phyloP scores from a whole-genome alignment of 2,888 invertebrate genomes.

The Mamestra brassicae region DNA sequence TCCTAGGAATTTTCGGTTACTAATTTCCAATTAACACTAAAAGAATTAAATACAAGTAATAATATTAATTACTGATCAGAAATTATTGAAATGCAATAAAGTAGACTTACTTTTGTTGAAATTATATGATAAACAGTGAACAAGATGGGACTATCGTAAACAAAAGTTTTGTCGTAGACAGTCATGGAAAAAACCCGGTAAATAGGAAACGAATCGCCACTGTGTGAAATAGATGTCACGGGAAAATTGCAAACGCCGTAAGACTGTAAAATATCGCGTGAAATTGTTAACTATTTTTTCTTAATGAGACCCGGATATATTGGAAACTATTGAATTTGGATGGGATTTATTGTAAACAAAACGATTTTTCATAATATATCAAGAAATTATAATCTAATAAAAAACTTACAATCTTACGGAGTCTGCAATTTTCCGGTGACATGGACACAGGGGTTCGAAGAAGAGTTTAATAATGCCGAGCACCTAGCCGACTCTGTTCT shows the following conservation, averaged over 20 bases:
- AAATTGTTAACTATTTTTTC: no score
- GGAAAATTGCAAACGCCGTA: no score
- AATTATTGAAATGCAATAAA: slow-evolving; percentile 10
- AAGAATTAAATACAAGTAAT: not conserved
- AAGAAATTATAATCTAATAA: no score
- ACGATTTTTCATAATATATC: no score
- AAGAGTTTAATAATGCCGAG: slow-evolving; percentile 11
- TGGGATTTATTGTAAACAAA: no score
- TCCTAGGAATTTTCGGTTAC: not conserved
- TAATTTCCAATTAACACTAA: slow-evolving; percentile 10
- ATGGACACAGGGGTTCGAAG: slow-evolving; percentile 22
- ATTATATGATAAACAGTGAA: slow-evolving; percentile 8
- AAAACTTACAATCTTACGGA: no score
- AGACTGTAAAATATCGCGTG: no score
- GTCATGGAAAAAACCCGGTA: slow-evolving; percentile 9
- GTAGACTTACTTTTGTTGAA: slow-evolving; percentile 8
- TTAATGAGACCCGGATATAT: no score
- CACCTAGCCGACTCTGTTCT: not conserved
- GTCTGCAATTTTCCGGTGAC: no score
- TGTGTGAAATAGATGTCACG: slow-evolving; percentile 35
- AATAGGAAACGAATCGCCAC: slow-evolving; percentile 3
- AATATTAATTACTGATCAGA: not conserved
- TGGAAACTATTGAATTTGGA: no score
- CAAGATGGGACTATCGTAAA: slow-evolving; percentile 4
- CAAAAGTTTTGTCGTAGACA: slow-evolving; percentile 16